Conservation (phyloP, 2,113 vertebrate species). For the Eptesicus fuscus region DNA sequence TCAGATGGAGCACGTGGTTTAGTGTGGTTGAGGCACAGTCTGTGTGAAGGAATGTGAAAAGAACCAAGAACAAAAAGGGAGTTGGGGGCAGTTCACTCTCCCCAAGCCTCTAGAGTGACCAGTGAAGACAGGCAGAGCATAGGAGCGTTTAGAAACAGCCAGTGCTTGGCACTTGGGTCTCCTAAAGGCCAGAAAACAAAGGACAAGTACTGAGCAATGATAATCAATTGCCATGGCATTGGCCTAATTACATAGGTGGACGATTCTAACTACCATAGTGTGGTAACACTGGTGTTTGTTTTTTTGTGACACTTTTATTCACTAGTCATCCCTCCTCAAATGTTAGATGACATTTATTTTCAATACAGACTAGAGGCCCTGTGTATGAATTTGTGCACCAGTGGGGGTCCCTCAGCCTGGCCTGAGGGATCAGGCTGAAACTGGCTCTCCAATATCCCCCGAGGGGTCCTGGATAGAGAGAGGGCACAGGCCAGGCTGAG, state of each 20-base stretch:
- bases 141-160: background rate
- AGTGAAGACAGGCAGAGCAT: background rate
- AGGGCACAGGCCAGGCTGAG: too few relatives aligned
- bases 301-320: slow-evolving; percentile 27
- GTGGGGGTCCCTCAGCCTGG: too few relatives aligned
- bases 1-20: background rate
- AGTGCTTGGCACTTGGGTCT: background rate
- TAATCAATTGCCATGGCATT: background rate
- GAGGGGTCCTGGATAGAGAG: too few relatives aligned
- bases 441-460: too few relatives aligned
- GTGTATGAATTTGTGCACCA: too few relatives aligned
- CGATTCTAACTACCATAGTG: background rate
- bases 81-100: background rate
- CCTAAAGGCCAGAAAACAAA: background rate
- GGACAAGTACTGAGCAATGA: background rate
- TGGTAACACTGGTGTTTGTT: background rate
- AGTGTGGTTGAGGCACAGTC: background rate
- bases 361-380: background rate
- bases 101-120: background rate
- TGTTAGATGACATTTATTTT: slow-evolving; percentile 51
- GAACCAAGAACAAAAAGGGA: background rate
- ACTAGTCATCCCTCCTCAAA: background rate
- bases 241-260: background rate
- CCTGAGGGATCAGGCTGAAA: too few relatives aligned
- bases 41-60: background rate